These are phyloP conservation scores for Platynereis dumerilii DNA, from an alignment of 2,888 invertebrate species.

Conservation along the genomic window DNA sequence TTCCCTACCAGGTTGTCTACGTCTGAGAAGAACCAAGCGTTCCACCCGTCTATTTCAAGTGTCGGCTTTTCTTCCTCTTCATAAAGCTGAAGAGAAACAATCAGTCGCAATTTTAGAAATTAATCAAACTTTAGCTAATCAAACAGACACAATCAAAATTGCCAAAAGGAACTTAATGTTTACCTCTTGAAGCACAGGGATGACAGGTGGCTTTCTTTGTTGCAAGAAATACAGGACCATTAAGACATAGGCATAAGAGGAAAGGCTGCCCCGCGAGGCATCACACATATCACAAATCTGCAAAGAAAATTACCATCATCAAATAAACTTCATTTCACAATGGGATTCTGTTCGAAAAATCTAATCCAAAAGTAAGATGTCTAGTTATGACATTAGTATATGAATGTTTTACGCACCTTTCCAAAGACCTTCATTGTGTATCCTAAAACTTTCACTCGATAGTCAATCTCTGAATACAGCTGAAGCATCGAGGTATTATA, in stretches of 20 bases:
- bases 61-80: constrained; percentile 49
- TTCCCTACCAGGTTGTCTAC: constrained; percentile 61
- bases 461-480: constrained; percentile 67
- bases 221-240: constrained; percentile 71
- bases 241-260: constrained; percentile 70
- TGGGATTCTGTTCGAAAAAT: no score
- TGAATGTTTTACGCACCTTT: constrained; percentile 66
- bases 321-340: no score
- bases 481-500: constrained; percentile 68
- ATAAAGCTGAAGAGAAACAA: constrained; percentile 40
- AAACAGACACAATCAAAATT: no score
- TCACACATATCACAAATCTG: constrained; percentile 68
- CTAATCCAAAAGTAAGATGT: no score
- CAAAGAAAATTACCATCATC: constrained; percentile 16
- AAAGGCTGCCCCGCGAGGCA: constrained; percentile 70
- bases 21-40: constrained; percentile 68
- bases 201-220: constrained; percentile 67
- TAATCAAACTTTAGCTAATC: background rate
- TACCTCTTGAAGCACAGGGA: constrained; percentile 71
- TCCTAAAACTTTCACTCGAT: constrained; percentile 65
- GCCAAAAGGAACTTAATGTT: constrained; percentile 3
- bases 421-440: constrained; percentile 68
- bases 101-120: background rate
- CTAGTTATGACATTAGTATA: no score
- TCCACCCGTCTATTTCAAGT: constrained; percentile 66